These are phyloP conservation scores for Propithecus coquereli DNA, from an alignment of 2,113 vertebrate species.

Conservation along the genomic window DNA sequence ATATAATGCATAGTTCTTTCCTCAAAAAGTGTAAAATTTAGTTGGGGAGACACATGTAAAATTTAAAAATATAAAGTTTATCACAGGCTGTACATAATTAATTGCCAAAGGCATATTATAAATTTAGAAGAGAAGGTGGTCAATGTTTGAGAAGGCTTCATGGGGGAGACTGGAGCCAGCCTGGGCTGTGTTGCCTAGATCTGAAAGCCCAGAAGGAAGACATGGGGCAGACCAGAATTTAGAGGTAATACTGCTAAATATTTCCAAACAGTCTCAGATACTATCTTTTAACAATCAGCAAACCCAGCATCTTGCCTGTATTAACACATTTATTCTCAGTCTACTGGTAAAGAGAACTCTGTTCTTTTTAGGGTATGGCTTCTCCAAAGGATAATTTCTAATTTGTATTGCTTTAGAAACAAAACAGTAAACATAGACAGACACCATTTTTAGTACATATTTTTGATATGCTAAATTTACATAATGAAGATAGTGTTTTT, in stretches of 20 bases:
- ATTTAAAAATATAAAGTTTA: neutral
- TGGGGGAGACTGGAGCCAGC: neutral
- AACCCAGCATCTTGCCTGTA: neutral
- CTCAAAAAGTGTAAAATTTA: neutral
- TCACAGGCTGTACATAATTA: neutral
- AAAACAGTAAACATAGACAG: neutral
- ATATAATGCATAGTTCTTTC: neutral
- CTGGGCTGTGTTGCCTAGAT: neutral
- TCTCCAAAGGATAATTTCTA: neutral
- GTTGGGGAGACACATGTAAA: neutral
- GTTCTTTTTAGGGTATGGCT: neutral
- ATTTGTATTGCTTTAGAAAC: conserved; percentile 5
- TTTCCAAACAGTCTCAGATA: neutral
- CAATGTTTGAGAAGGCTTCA: neutral
- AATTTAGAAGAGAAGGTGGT: neutral
- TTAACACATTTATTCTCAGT: neutral
- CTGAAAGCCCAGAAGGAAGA: neutral
- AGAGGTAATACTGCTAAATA: neutral
- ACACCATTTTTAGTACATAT: neutral
- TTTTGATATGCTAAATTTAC: neutral
- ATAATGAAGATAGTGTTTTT: neutral
- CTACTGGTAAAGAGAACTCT: neutral
- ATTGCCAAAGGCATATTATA: neutral
- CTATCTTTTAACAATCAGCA: neutral
- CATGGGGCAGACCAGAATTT: neutral